A percentile compares a stretch with the other conserved stretches of the same genome.
Conservation (phyloP, 37 sponge, comb jelly and placozoan genomes). For the Theonella swinhoei region DNA sequence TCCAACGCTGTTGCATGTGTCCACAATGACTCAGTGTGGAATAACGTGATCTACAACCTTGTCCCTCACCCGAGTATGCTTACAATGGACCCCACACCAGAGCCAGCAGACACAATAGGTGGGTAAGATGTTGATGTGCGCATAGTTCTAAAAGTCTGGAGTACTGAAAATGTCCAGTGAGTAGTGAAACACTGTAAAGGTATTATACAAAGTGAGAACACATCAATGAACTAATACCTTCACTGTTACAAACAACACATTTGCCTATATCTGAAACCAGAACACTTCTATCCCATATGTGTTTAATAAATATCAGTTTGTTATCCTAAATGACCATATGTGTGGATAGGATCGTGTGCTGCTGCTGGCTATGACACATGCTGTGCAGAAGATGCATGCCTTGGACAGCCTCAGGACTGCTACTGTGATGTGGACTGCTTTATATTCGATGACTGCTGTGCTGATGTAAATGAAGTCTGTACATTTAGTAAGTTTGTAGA, state of each 20-base stretch:
- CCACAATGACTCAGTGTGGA: slow-evolving; percentile 17
- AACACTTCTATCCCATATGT: no score
- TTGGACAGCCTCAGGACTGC: slow-evolving; percentile 1
- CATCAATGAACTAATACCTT: no score
- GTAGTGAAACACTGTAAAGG: neutral
- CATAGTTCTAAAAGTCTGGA: neutral
- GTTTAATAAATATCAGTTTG: no score
- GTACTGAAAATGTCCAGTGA: neutral
- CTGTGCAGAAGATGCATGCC: neutral
- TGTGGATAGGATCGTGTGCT: neutral
- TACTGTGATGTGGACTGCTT: neutral
- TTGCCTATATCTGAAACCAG: no score
- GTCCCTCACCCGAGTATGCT: neutral
- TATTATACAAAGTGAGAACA: neutral
- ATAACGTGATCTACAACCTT: slow-evolving; percentile 39
- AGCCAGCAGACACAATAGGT: neutral
- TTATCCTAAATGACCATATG: no score
- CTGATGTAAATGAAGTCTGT: neutral
- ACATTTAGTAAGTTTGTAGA: neutral
- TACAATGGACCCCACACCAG: slow-evolving; percentile 2
- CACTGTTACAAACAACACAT: no score
- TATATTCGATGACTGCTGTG: neutral
- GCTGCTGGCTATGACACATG: neutral
- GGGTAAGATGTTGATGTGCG: neutral
- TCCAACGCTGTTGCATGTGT: slow-evolving; percentile 20